phyloP scores from a whole-genome alignment of 1,140 invertebrate genomes.

The Aphelinus atriplicis region DNA sequence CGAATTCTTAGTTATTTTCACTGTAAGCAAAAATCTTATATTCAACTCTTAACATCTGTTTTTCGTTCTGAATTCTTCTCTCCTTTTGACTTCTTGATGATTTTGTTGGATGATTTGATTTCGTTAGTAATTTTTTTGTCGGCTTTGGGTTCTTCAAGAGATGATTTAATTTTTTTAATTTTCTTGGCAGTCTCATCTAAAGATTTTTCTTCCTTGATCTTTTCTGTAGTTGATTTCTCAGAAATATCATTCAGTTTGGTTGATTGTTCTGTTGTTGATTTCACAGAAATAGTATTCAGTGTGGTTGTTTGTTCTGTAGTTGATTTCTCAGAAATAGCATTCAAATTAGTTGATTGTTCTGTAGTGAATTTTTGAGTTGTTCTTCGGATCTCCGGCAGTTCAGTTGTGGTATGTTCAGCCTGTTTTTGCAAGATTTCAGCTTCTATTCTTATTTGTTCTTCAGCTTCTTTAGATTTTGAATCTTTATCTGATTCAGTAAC shows the following conservation, averaged over 20 bases:
- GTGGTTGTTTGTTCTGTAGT: no score
- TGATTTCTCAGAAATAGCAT: no score
- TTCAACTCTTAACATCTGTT: neutral
- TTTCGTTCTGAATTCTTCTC: neutral
- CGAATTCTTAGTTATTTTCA: no score
- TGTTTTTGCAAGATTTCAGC: neutral
- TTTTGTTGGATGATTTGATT: no score
- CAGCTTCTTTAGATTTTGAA: neutral
- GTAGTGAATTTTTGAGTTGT: conserved; percentile 4
- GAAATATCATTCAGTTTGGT: no score
- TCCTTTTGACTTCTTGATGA: no score
- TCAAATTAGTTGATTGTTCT: neutral
- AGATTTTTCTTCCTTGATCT: neutral
- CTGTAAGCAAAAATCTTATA: neutral
- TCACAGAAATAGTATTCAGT: no score
- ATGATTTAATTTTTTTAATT: conserved; percentile 12
- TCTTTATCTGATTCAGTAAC: neutral
- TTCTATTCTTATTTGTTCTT: neutral
- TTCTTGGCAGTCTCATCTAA: conserved; percentile 14
- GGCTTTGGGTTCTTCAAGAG: neutral
- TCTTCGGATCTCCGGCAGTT: conserved; percentile 15
- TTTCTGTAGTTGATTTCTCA: neutral
- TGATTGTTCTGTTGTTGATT: no score
- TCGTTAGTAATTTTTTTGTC: conserved; percentile 1
- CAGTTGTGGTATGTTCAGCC: neutral